phyloP scores from a whole-genome alignment of 2,113 vertebrate genomes.

The Dasyornis broadbenti region DNA sequence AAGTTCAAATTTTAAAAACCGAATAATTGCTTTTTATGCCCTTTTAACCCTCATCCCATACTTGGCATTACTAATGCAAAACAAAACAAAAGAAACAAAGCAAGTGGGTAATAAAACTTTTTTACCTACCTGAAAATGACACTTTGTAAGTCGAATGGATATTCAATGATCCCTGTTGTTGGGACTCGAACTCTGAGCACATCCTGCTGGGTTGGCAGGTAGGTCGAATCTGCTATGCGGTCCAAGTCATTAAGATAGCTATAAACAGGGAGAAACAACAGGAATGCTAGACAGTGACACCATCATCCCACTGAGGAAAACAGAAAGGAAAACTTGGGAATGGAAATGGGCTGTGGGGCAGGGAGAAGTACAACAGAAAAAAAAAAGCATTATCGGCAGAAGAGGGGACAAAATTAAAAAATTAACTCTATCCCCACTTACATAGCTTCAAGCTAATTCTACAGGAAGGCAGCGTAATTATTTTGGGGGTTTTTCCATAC shows the following conservation, averaged over 20 bases:
- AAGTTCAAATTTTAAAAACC: neutral
- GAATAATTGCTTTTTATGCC: neutral
- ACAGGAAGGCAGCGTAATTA: neutral
- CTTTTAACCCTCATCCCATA: neutral
- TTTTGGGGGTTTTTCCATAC: rapidly evolving
- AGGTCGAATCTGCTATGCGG: slow-evolving; percentile 77
- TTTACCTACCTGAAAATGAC: slow-evolving; percentile 90
- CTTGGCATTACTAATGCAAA: neutral
- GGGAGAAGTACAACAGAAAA: neutral
- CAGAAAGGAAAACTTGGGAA: neutral
- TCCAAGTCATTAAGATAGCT: slow-evolving; percentile 85
- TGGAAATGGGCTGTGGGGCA: neutral
- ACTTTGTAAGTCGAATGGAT: slow-evolving; percentile 93
- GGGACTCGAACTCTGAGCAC: slow-evolving; percentile 84
- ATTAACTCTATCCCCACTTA: neutral
- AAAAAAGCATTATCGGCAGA: neutral
- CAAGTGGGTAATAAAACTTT: too few relatives aligned
- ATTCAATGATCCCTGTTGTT: slow-evolving; percentile 85
- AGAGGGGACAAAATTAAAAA: neutral
- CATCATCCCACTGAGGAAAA: slow-evolving; percentile 9
- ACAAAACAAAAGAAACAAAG: neutral
- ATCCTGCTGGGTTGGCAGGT: slow-evolving; percentile 82
- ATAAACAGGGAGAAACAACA: slow-evolving; percentile 64
- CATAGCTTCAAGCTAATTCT: neutral
- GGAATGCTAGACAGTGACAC: slow-evolving; percentile 61